Evolutionary conservation across 2,113 vertebrate species (phyloP), one percentile per base, ranked within the genome.

Genomic region (Dermatemys mawii): DNA sequence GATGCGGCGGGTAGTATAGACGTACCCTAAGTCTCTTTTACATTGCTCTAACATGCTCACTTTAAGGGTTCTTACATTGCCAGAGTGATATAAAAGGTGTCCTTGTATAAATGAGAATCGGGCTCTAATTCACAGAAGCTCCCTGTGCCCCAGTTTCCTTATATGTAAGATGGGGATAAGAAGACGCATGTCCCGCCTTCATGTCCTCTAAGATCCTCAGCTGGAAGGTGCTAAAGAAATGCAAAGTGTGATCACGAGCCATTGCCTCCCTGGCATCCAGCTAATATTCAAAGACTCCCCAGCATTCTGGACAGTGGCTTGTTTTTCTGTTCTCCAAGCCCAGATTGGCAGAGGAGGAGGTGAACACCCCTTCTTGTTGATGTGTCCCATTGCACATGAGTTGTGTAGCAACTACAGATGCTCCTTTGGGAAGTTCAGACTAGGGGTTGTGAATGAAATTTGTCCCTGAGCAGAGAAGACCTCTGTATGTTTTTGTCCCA

Each of bases 401-500:
- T 14, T 75, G 6, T 51, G 8, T 26, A 8, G 41, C n/a, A 89
- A 92, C 51, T 8, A 13, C 90, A 49, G 78, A 2, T 73, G 14
- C 26, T 84, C 76, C 38, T 21, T 32, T 78, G 27, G 82, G 88
- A 94, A 83, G 11, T 22, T 85, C 82, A 67, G 24, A 63, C 93
- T 41, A 86, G 2, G 50, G 79, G 41, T 13, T 87, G 57, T 78
- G 51, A 21, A 9, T 79, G 44, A 54, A 91, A 4, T 32, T 86
- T 0, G n/a, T 44, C 7, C 79, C 11, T 4, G 79, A 38, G 16
- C 83, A 67, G 67, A 57, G 44, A 84, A 91, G 82, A 12, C 5
- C 22, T n/a, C 0, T 5, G 10, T 54, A 12, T 0, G 1, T 29
- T 53, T 3, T 80, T 55, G 82, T 1, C 54, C 1, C 3, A 83